Base-by-base conservation (phyloP, 1,140 invertebrate genomes). In the Penaeus indicus region DNA sequence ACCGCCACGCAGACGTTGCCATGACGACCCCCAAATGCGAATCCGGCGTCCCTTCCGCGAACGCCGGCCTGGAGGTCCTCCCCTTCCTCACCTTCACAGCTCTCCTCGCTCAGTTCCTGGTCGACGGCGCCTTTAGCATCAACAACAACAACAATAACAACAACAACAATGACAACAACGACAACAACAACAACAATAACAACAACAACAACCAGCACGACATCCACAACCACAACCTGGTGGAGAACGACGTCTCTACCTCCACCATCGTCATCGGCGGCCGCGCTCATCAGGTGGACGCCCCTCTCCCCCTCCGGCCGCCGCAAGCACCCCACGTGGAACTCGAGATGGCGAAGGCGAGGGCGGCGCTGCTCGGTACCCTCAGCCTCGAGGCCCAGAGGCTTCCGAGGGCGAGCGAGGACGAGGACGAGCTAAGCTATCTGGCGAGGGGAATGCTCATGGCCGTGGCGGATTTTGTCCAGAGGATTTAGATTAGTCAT, bases 181-280 rank as follows among this genome's bases (percentile, higher is more conserved):
- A 75, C 72, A 75, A 75, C 72, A 75, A 75, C 69, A 75, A 75
- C 69, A 69, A 69, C n/a, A 72, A 72, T 4, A 54, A 54, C 11
- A 54, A 54, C 54, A 54, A 54, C 72, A n/a, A n/a, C 22, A 75
- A 75, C 72, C 19, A 27, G 72, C 16, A 75, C 72, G 42, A 75
- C 72, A 75, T 75, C 11, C 72, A 38, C 27, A 75, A 75, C 72
- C 27, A 75, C 27, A 75, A 75, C 72, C 27, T 21, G 8, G 72
- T 38, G 13, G 72, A 75, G 27, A 75, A 32, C 72, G 72, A 75
- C 27, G 42, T 75, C 19, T 75, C 72, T 4, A 75, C 72, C 42
- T 75, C 72, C n/a, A 75, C 72, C 27, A 32, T 75, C n/a, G 42
- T 75, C 72, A 75, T 75, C 72, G 72, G 72, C 25, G 42, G 42